Conservation (phyloP, 2,113 vertebrate genomes). For the Gavialis gangeticus region DNA sequence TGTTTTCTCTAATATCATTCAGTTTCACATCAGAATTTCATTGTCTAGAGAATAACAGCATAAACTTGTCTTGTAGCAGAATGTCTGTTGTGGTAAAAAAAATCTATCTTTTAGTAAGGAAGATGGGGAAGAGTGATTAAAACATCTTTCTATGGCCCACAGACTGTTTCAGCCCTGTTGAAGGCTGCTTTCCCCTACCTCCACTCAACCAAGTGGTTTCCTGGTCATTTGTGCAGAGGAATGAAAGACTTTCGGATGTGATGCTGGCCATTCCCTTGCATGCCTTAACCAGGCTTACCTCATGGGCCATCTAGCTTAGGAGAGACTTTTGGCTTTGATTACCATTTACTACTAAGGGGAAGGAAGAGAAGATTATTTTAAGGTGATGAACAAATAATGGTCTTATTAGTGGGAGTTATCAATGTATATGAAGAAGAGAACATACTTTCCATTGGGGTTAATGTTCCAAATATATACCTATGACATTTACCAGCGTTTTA, state of each 20-base stretch:
- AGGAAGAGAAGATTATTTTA: neutral
- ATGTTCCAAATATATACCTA: conserved; percentile 12
- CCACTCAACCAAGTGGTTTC: too few species aligned
- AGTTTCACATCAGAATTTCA: conserved; percentile 40
- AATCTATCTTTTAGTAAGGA: conserved; percentile 19
- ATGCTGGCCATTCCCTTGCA: too few species aligned
- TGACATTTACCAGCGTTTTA: neutral
- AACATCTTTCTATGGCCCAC: too few species aligned
- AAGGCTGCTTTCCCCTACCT: too few species aligned
- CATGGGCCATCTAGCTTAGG: too few species aligned
- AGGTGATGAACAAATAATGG: conserved; percentile 8
- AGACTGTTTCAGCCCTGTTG: too few species aligned
- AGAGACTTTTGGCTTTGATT: conserved; percentile 25
- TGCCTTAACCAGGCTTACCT: too few species aligned
- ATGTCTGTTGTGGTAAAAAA: conserved; percentile 46
- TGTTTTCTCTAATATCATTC: conserved; percentile 34
- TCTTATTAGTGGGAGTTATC: conserved; percentile 33
- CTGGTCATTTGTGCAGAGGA: too few species aligned
- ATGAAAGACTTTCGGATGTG: too few species aligned
- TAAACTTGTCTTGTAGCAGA: conserved; percentile 13
- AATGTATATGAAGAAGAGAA: conserved; percentile 16
- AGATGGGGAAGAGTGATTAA: neutral
- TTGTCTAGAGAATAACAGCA: conserved; percentile 21
- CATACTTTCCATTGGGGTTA: conserved; percentile 6
- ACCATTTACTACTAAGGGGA: neutral